A percentile compares a stretch with the other conserved stretches of the same genome.
Conservation (phyloP, 2,888 invertebrate species). For the Leucophenga montana region DNA sequence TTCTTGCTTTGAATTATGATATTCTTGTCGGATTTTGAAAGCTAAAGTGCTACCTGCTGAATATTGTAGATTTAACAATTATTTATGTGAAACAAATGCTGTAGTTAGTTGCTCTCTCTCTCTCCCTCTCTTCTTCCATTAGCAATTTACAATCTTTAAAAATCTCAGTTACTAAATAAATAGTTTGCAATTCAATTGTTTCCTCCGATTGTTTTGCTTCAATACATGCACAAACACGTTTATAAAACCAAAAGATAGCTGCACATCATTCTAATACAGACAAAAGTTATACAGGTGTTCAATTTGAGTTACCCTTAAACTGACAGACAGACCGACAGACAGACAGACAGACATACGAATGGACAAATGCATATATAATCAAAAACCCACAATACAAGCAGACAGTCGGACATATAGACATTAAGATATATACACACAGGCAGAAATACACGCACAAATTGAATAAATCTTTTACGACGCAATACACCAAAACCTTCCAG, state of each 20-base stretch:
- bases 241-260: neutral
- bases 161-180: no score
- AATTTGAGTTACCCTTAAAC: constrained; percentile 31
- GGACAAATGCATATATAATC: constrained; percentile 19
- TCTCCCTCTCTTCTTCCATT: no score
- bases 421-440: constrained; percentile 30
- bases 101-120: no score
- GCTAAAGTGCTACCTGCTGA: constrained; percentile 11
- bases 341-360: constrained; percentile 27
- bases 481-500: neutral
- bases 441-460: constrained; percentile 44
- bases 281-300: constrained; percentile 49
- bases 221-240: constrained; percentile 20
- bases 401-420: constrained; percentile 2
- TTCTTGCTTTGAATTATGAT: constrained; percentile 12
- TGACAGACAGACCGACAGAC: neutral
- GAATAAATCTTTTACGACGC: constrained; percentile 43
- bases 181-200: constrained; percentile 35
- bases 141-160: neutral
- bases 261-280: no score
- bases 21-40: constrained; percentile 13
- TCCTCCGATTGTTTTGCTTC: neutral
- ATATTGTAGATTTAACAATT: no score
- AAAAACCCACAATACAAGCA: constrained; percentile 25
- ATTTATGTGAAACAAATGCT: no score